A percentile compares a stretch with the other conserved stretches of the same genome.
Evolutionary conservation across 2,888 invertebrate genomes (phyloP).

Genomic region (Drosophila infuscata): DNA sequence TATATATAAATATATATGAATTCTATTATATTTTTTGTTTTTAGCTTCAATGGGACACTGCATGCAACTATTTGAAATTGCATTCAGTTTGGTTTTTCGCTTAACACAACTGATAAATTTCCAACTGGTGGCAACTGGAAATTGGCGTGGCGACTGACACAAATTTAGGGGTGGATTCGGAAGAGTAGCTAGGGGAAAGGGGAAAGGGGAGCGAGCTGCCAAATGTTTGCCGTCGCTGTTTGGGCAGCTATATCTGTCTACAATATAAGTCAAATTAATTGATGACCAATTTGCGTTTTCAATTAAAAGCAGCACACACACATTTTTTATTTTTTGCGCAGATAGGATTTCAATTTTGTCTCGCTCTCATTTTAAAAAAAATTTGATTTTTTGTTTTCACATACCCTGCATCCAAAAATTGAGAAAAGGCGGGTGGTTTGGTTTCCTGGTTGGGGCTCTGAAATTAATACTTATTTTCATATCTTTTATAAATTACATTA

Average conservation of each 20-base stretch:
- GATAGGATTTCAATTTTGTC: constrained; percentile 13
- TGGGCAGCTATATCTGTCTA: constrained; percentile 43
- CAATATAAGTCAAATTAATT: constrained; percentile 76
- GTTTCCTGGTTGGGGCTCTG: not conserved
- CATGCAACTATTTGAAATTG: not conserved
- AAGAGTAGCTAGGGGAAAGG: not conserved
- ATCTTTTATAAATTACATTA: not conserved
- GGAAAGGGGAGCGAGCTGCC: no score
- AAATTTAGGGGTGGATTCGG: not conserved
- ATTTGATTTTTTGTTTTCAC: constrained; percentile 27
- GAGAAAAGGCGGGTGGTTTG: not conserved
- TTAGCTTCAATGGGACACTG: not conserved
- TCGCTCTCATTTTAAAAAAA: constrained; percentile 30
- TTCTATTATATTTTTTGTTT: not conserved
- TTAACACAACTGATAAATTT: constrained; percentile 13
- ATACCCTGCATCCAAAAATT: not conserved
- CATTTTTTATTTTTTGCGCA: constrained; percentile 26
- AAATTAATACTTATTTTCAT: not conserved
- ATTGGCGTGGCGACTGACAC: constrained; percentile 3
- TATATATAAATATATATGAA: not conserved
- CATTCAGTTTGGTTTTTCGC: not conserved
- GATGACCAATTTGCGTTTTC: constrained; percentile 79
- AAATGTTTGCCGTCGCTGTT: constrained; percentile 24
- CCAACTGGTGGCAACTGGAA: constrained; percentile 9
- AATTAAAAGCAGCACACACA: constrained; percentile 74